phyloP scores from a whole-genome alignment of 2,797 vertebrate species.

The Lutra lutra region DNA sequence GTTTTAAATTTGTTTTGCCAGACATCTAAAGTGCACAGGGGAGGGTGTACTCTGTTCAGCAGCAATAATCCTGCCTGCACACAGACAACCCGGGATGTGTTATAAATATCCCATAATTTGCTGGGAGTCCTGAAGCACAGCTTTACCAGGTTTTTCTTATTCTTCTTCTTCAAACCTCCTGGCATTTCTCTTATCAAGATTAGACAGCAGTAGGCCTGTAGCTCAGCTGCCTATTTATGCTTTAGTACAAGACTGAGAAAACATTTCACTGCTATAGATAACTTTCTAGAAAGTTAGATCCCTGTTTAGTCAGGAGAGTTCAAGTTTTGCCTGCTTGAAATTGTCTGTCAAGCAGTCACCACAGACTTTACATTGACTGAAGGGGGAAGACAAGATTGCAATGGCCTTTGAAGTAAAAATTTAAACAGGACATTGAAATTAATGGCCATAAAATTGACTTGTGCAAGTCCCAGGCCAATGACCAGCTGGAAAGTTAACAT shows the following conservation, averaged over 20 bases:
- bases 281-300: slow-evolving; percentile 49
- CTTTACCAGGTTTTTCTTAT: slow-evolving; percentile 58
- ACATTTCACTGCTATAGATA: background rate
- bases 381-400: background rate
- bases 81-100: background rate
- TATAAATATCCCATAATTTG: slow-evolving; percentile 74
- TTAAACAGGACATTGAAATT: slow-evolving; percentile 12
- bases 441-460: background rate
- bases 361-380: background rate
- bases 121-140: slow-evolving; percentile 13
- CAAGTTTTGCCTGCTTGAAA: slow-evolving; percentile 32
- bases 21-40: background rate
- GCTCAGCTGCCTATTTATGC: slow-evolving; percentile 9
- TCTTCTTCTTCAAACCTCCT: slow-evolving; percentile 74
- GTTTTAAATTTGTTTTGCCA: slow-evolving; percentile 54
- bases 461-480: background rate
- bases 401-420: slow-evolving; percentile 40
- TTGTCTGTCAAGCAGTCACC: background rate
- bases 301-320: background rate
- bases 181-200: slow-evolving; percentile 75
- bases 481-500: background rate
- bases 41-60: background rate
- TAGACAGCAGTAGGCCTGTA: background rate
- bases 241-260: slow-evolving; percentile 14
- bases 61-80: slow-evolving; percentile 40